Evolutionary conservation across 2,888 invertebrate species (phyloP).

Genomic region (Caenorhabditis wallacei): DNA sequence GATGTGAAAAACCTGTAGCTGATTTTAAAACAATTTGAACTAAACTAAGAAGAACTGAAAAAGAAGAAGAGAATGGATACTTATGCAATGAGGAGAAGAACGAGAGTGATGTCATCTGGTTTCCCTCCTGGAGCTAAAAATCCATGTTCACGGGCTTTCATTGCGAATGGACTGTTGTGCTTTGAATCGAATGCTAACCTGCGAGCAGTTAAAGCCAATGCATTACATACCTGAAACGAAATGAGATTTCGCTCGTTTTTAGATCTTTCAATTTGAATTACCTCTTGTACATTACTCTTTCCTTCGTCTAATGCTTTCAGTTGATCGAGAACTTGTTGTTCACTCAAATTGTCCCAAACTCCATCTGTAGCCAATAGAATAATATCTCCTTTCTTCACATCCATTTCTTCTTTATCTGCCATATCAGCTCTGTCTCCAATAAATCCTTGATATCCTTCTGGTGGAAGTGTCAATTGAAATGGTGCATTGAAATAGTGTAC

Average conservation of each 20-base stretch:
- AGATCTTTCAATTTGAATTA: too few relatives aligned
- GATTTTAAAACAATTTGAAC: slow-evolving; percentile 41
- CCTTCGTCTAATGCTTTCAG: slow-evolving; percentile 84
- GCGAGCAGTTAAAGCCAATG: slow-evolving; percentile 95
- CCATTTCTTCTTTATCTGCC: slow-evolving; percentile 77
- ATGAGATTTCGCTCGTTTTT: not conserved
- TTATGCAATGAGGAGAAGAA: slow-evolving; percentile 90
- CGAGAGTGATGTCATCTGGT: slow-evolving; percentile 98
- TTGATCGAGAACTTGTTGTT: slow-evolving; percentile 92
- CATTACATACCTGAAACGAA: slow-evolving; percentile 86
- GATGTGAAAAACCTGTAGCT: slow-evolving; percentile 27
- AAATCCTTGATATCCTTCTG: slow-evolving; percentile 84
- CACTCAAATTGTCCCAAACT: slow-evolving; percentile 97
- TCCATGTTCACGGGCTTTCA: slow-evolving; percentile 94
- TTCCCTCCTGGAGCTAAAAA: slow-evolving; percentile 95
- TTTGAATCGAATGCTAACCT: slow-evolving; percentile 95
- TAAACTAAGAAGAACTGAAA: slow-evolving; percentile 45
- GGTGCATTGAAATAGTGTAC: slow-evolving; percentile 99
- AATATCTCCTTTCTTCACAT: slow-evolving; percentile 77
- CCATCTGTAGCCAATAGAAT: slow-evolving; percentile 91
- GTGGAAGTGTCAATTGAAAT: slow-evolving; percentile 95
- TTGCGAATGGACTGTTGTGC: slow-evolving; percentile 96
- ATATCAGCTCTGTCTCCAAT: slow-evolving; percentile 80
- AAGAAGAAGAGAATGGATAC: too few relatives aligned
- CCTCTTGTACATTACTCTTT: slow-evolving; percentile 72